phyloP scores from a whole-genome alignment of 2,797 vertebrate genomes.

The Anableps anableps region DNA sequence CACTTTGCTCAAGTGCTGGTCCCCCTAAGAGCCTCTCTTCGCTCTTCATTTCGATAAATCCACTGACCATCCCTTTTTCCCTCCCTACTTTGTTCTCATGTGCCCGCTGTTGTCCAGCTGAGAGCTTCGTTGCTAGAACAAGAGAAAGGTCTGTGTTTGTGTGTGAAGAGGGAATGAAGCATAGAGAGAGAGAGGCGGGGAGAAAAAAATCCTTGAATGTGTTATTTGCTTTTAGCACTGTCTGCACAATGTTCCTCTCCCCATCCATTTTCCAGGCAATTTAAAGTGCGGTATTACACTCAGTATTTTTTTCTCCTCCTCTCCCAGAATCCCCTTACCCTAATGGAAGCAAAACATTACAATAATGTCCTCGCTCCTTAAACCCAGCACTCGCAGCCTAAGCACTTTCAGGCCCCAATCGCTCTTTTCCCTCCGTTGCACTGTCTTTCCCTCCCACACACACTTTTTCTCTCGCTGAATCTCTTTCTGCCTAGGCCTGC shows the following conservation, averaged over 20 bases:
- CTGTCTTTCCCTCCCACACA: conserved; percentile 69
- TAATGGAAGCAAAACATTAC: conserved; percentile 88
- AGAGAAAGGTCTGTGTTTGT: conserved; percentile 47
- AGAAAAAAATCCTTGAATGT: conserved; percentile 77
- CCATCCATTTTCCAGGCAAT: conserved; percentile 87
- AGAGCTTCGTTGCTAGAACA: conserved; percentile 69
- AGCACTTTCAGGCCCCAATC: conserved; percentile 81
- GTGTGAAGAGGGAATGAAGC: conserved; percentile 40
- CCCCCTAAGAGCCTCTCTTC: conserved; percentile 69
- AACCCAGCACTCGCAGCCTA: conserved; percentile 82
- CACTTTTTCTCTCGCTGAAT: conserved; percentile 37
- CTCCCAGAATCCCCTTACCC: conserved; percentile 79
- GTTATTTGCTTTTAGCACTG: conserved; percentile 86
- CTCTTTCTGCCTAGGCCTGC: conserved; percentile 57
- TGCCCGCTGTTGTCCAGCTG: conserved; percentile 73
- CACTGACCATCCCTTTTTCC: conserved; percentile 61
- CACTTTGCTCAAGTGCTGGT: conserved; percentile 73
- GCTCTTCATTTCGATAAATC: conserved; percentile 81
- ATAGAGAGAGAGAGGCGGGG: conserved; percentile 26
- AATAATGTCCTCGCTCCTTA: conserved; percentile 85
- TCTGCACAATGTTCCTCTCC: conserved; percentile 82
- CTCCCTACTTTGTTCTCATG: conserved; percentile 36
- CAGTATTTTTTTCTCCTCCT: conserved; percentile 74
- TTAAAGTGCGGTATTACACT: conserved; percentile 85
- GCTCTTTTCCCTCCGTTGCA: conserved; percentile 67